Base-by-base conservation (phyloP, 2,888 invertebrate species). In the Chloroclystis v-ata region DNA sequence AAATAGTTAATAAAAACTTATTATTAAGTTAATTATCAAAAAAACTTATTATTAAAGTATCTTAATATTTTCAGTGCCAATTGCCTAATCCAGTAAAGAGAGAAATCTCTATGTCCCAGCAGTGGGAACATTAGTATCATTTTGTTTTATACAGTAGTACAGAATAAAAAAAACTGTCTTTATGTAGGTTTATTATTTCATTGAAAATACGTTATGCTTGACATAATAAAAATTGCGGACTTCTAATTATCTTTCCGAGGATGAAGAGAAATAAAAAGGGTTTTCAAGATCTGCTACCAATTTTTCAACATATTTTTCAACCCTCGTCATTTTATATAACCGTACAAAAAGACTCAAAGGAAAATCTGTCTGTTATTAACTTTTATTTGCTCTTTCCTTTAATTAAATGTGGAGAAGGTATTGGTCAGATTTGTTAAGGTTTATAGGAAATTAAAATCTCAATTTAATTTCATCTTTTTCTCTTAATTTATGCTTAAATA, bases 401-500 rank as follows among this genome's bases (percentile, higher is more conserved):
- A 68, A 67, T 68, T 63, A 63, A 68, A 61, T 60, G 38, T 52
- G 55, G 43, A 43, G 43, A 41, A 49, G 53, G 28, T 45, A 51
- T 40, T 49, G 56, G 50, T 54, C 56, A 48, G 54, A 57, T 61
- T 33, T 54, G 51, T 52, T 51, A 57, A 49, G 29, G 39, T 47
- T 54, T 58, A 54, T 50, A 52, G 54, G 60, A 60, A 63, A 54
- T 52, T 58, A 47, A 56, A 61, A 54, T 32, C 10, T 33, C 44
- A 40, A 48, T 47, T 58, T 53, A 33, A 54, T 58, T 64, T 56
- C 47, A 52, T 54, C 54, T 51, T 52, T 48, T 57, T 43, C 42
- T 35, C 44, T 48, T 33, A 43, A 45, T 47, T n/a, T n/a, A n/a
- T n/a, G n/a, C 37, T 20, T 14, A 40, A 47, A 50, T 39, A 13